These are phyloP conservation scores for Meda fulgida DNA, from an alignment of 2,797 vertebrate genomes.

Conservation along the genomic window DNA sequence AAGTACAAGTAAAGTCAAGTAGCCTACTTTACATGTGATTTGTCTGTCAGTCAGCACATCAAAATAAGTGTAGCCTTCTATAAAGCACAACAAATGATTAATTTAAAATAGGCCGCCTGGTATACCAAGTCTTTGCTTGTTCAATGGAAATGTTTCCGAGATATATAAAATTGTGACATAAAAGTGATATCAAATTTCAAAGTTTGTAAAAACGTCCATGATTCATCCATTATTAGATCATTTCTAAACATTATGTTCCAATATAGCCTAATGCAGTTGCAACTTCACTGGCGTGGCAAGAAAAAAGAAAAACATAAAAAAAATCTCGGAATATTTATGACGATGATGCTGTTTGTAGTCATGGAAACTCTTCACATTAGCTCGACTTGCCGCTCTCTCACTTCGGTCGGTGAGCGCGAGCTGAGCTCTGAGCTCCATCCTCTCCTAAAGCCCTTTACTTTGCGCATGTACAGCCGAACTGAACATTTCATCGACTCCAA, in stretches of 20 bases:
- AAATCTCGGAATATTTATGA: conserved; percentile 6
- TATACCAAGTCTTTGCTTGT: neutral
- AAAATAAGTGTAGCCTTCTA: neutral
- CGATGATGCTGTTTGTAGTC: conserved; percentile 76
- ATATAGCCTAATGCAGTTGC: neutral
- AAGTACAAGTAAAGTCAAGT: too few relatives aligned
- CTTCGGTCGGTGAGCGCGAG: conserved; percentile 36
- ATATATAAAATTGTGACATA: neutral
- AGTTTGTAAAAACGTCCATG: neutral
- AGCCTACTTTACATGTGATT: neutral
- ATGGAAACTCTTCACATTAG: conserved; percentile 77
- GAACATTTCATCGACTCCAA: conserved; percentile 80
- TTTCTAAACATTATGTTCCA: neutral
- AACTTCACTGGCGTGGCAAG: neutral
- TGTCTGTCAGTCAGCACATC: neutral
- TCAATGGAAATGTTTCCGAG: neutral
- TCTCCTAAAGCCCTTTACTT: conserved; percentile 75
- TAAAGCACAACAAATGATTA: too few relatives aligned
- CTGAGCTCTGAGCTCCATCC: conserved; percentile 60
- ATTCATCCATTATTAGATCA: neutral
- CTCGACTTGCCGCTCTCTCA: conserved; percentile 52
- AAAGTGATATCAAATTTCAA: neutral
- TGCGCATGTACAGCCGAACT: conserved; percentile 79
- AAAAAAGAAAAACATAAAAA: neutral
- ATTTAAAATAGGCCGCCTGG: neutral